A percentile compares a stretch with the other conserved stretches of the same genome.
phyloP scores from a whole-genome alignment of 2,797 vertebrate species.

The Chrosomus eos region DNA sequence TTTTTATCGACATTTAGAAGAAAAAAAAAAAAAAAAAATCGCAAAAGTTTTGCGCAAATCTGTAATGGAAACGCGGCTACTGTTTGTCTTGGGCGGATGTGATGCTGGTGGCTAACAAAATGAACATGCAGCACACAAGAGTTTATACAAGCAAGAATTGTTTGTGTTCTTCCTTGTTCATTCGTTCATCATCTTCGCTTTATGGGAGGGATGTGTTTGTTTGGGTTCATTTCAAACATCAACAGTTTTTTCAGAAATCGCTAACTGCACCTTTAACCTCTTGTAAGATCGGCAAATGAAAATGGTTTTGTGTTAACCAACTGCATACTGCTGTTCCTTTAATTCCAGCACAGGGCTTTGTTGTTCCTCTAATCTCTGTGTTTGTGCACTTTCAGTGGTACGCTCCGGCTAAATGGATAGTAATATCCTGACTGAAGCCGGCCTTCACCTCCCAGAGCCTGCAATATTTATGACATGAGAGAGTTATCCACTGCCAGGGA shows the following conservation, averaged over 20 bases:
- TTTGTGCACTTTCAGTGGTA: constrained; percentile 25
- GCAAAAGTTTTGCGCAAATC: no score
- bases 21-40: no score
- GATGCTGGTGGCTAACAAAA: background rate
- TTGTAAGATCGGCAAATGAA: background rate
- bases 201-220: background rate
- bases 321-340: background rate
- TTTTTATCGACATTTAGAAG: no score
- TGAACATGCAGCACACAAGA: no score
- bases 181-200: background rate
- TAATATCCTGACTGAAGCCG: constrained; percentile 76
- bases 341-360: constrained; percentile 6
- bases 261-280: background rate
- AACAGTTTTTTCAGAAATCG: background rate
- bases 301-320: background rate
- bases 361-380: constrained; percentile 20
- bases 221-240: background rate
- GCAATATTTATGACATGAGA: constrained; percentile 74
- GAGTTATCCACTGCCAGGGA: constrained; percentile 61
- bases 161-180: background rate
- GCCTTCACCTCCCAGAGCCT: constrained; percentile 67
- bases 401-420: constrained; percentile 71
- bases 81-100: background rate
- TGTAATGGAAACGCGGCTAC: no score
- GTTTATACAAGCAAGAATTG: no score